These are phyloP conservation scores for Siderastrea siderea DNA, from an alignment of 92 coral and sea anemone genomes.

Conservation along the genomic window DNA sequence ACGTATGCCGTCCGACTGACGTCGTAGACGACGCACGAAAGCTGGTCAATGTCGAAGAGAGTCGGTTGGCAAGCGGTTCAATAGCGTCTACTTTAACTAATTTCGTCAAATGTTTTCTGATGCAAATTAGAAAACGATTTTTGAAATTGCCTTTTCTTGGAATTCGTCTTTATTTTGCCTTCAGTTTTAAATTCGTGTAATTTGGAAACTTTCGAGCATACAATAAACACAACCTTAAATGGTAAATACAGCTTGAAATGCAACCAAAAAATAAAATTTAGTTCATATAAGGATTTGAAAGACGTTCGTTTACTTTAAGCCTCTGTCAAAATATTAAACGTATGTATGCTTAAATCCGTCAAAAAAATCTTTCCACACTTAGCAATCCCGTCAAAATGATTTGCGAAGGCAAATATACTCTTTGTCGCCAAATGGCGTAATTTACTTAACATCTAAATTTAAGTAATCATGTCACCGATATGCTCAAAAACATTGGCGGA, in stretches of 20 bases:
- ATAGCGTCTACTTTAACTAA: conserved; percentile 2
- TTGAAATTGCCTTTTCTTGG: neutral
- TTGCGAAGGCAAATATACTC: conserved; percentile 18
- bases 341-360: conserved; percentile 6
- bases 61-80: neutral
- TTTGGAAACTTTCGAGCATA: conserved; percentile 23
- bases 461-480: neutral
- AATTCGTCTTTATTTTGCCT: conserved; percentile 1
- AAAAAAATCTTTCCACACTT: neutral
- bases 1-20: conserved; percentile 44
- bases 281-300: neutral
- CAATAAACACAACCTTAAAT: conserved; percentile 20
- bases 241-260: conserved; percentile 40
- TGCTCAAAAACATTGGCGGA: neutral
- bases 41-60: conserved; percentile 11
- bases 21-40: conserved; percentile 47
- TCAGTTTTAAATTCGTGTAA: conserved; percentile 21
- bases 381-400: conserved; percentile 19
- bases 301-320: conserved; percentile 6
- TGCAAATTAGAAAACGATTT: conserved; percentile 17
- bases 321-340: conserved; percentile 23
- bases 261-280: neutral
- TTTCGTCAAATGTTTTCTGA: conserved; percentile 14
- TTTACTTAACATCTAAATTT: conserved; percentile 10
- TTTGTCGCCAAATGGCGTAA: conserved; percentile 1